Evolutionary conservation across 2,797 vertebrate genomes (phyloP).

Genomic region (Peromyscus melanophrys): DNA sequence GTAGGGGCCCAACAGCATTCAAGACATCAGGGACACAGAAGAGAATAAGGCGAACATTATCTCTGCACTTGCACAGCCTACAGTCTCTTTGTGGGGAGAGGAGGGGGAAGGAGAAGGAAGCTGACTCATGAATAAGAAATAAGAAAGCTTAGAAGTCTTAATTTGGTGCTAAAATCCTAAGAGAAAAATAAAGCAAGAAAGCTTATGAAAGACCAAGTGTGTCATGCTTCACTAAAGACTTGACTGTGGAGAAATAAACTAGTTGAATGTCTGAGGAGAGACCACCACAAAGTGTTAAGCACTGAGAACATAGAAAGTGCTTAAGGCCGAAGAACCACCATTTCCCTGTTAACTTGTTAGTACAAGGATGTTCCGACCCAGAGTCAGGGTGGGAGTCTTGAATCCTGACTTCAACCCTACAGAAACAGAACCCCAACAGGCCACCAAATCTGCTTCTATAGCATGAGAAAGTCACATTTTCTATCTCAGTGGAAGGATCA

Average conservation of each 20-base stretch:
- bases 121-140: background rate
- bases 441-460: conserved; percentile 7
- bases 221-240: background rate
- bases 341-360: background rate
- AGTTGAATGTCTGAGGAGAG: background rate
- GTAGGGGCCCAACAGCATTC: background rate
- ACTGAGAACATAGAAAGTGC: background rate
- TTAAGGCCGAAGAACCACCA: background rate
- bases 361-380: background rate
- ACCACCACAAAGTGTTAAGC: background rate
- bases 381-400: background rate
- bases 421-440: background rate
- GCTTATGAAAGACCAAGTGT: background rate
- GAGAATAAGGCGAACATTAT: background rate
- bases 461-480: background rate
- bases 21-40: background rate
- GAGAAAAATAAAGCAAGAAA: conserved; percentile 16
- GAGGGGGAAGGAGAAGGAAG: background rate
- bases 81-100: background rate
- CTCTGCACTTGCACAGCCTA: background rate
- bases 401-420: background rate
- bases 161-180: background rate
- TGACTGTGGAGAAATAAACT: background rate
- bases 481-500: background rate
- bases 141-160: background rate